These are phyloP conservation scores for Incurvaria masculella DNA, from an alignment of 2,888 invertebrate species.

Conservation along the genomic window DNA sequence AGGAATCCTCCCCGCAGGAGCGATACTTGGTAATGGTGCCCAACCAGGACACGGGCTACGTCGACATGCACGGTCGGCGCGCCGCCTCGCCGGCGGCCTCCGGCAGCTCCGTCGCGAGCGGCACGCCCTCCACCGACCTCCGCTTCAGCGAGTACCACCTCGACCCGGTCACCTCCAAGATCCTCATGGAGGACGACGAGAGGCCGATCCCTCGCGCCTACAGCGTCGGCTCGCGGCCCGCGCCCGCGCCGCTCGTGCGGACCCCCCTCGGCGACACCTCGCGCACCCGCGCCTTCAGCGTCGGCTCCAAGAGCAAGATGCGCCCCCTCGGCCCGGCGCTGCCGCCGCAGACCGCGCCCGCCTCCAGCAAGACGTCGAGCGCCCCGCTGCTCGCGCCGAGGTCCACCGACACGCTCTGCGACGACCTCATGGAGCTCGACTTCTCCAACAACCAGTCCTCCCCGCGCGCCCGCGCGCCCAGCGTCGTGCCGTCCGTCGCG, in stretches of 20 bases:
- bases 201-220: slow-evolving; percentile 67
- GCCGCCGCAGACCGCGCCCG: slow-evolving; percentile 16
- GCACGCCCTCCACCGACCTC: slow-evolving; percentile 78
- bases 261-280: slow-evolving; percentile 29
- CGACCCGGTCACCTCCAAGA: slow-evolving; percentile 76
- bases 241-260: slow-evolving; percentile 21
- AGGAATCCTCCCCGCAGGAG: slow-evolving; percentile 34
- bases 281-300: slow-evolving; percentile 73
- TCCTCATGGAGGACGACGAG: slow-evolving; percentile 62
- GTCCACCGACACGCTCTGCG: slow-evolving; percentile 59
- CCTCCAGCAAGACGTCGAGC: slow-evolving; percentile 59
- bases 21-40: slow-evolving; percentile 71
- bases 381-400: slow-evolving; percentile 49
- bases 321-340: slow-evolving; percentile 20
- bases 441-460: slow-evolving; percentile 30
- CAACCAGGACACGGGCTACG: slow-evolving; percentile 40
- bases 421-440: slow-evolving; percentile 78
- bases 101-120: slow-evolving; percentile 72
- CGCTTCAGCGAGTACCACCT: slow-evolving; percentile 74
- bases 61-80: slow-evolving; percentile 50
- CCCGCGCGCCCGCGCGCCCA: slow-evolving; percentile 19
- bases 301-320: slow-evolving; percentile 63
- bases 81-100: slow-evolving; percentile 61
- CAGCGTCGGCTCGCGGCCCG: slow-evolving; percentile 43
- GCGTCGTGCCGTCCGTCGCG: slow-evolving; percentile 26